Evolutionary conservation across 2,113 vertebrate species (phyloP), one percentile per base, ranked within the genome.

Genomic region (Carettochelys insculpta): DNA sequence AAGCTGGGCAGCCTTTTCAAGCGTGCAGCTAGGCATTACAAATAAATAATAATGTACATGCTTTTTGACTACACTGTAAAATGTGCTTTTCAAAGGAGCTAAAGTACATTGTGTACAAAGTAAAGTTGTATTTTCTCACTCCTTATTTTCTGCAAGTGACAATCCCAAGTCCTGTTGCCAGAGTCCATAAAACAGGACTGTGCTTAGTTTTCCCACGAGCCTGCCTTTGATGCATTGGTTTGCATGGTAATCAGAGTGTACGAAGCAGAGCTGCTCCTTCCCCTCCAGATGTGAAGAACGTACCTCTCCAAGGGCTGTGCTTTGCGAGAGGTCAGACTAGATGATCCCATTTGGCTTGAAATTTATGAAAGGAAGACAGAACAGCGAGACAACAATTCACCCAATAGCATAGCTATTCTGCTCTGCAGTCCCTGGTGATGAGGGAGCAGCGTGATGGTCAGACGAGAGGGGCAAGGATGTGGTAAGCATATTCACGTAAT

Each of bases 311-410:
- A 95, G 95, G 93, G 82, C 92, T 95, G 94, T 95, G 92, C 90
- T 95, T 48, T 92, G 94, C 92, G 95, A 77, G 76, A 95, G 94
- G 95, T 96, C 92, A 96, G 91, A 96, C 90, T 86, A 94, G 96
- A 95, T 96, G 93, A 96, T 80, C 94, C 95, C 94, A 95, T 95
- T 90, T 96, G 95, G 90, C 94, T 94, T 91, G 90, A 97, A 95
- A 96, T 91, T 95, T 95, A 95, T 0, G 80, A 92, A 94, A 82
- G 94, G 84, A 86, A 96, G 95, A 93, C 85, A 92, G 91, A 71
- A 86, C 82, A 61, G 95, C 94, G 96, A 61, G 29, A 61, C 58
- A 61, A 17, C 34, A 4, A 31, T 61, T 61, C 58, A 34, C 31
- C 29, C 58, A 96, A 95, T 96, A 93, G 84, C 92, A 75, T 88